Conservation (phyloP, 1,140 invertebrate species). For the Procambarus clarkii region DNA sequence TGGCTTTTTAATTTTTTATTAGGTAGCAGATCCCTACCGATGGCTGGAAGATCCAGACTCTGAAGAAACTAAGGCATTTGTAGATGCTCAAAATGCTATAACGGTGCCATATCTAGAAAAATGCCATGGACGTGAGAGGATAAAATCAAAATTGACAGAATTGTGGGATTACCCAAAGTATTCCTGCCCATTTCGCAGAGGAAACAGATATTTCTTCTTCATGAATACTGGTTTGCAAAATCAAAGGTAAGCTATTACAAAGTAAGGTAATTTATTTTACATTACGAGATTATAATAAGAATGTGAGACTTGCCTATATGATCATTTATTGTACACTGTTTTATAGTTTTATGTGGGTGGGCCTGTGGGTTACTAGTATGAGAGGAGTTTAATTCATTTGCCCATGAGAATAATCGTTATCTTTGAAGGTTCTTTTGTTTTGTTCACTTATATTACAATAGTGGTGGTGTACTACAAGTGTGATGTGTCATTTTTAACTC, state of each 20-base stretch:
- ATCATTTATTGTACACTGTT: too few relatives aligned
- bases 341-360: too few relatives aligned
- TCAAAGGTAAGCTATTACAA: slow-evolving; percentile 83
- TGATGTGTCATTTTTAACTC: too few relatives aligned
- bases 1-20: slow-evolving; percentile 45
- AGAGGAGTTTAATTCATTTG: too few relatives aligned
- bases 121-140: slow-evolving; percentile 84
- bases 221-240: slow-evolving; percentile 98
- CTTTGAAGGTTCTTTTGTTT: too few relatives aligned
- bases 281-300: too few relatives aligned
- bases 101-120: slow-evolving; percentile 89
- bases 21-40: slow-evolving; percentile 95
- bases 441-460: too few relatives aligned
- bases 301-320: too few relatives aligned
- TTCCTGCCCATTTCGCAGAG: slow-evolving; percentile 88
- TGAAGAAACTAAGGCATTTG: slow-evolving; percentile 93
- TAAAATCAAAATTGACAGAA: slow-evolving; percentile 88
- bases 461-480: too few relatives aligned
- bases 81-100: slow-evolving; percentile 93
- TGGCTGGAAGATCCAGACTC: slow-evolving; percentile 98
- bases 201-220: slow-evolving; percentile 93
- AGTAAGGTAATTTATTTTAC: too few relatives aligned
- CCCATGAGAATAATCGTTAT: too few relatives aligned
- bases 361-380: too few relatives aligned
- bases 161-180: slow-evolving; percentile 98